A percentile compares a stretch with the other conserved stretches of the same genome.
Evolutionary conservation across 2,797 vertebrate species (phyloP).

Genomic region (Urophycis tenuis): DNA sequence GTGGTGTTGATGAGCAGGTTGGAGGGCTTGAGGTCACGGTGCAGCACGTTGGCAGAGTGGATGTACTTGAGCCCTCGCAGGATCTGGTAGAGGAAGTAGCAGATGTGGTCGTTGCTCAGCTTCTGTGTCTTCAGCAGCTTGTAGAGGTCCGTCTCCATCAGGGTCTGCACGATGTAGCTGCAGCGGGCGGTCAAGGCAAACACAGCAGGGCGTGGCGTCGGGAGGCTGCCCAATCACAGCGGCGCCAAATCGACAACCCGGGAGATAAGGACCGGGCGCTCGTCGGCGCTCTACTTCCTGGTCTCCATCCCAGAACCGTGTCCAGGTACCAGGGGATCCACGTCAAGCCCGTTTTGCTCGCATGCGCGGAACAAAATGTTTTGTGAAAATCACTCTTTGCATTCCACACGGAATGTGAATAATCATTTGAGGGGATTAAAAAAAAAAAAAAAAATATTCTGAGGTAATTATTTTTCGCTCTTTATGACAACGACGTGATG

Average conservation of each 20-base stretch:
- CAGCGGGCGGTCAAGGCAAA: slow-evolving; percentile 57
- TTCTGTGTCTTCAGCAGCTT: slow-evolving; percentile 89
- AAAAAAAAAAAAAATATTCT: too few relatives aligned
- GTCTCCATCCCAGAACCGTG: neutral
- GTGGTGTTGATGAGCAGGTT: slow-evolving; percentile 96
- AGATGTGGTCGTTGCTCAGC: slow-evolving; percentile 87
- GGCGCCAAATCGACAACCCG: too few relatives aligned
- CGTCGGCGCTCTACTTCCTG: neutral
- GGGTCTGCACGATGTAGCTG: slow-evolving; percentile 92
- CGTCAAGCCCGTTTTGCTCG: too few relatives aligned
- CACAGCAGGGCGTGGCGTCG: neutral
- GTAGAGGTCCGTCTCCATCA: slow-evolving; percentile 96
- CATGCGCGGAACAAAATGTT: too few relatives aligned
- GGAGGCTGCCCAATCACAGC: neutral
- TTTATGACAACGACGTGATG: neutral
- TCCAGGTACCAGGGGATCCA: too few relatives aligned
- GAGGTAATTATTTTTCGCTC: neutral
- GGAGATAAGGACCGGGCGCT: neutral
- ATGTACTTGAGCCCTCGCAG: slow-evolving; percentile 93
- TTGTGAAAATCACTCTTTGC: too few relatives aligned
- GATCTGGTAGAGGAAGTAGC: slow-evolving; percentile 96
- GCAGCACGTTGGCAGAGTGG: slow-evolving; percentile 91
- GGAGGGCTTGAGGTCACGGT: slow-evolving; percentile 91
- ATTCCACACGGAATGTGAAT: too few relatives aligned
- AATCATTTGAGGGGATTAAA: too few relatives aligned